Conservation (phyloP, 64 coral and sea anemone species). For the Stylophora pistillata region DNA sequence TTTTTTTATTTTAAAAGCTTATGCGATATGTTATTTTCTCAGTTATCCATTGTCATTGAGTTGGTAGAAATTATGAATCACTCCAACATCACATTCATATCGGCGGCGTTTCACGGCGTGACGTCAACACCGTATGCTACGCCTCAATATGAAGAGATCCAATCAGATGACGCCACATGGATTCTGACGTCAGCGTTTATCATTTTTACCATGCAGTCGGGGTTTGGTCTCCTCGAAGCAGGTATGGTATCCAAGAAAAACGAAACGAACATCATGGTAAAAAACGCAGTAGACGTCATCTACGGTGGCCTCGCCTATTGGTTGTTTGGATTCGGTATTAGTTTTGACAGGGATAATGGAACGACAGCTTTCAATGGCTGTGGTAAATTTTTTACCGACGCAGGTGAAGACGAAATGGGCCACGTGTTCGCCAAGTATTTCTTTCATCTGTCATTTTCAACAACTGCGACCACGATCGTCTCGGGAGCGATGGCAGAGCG, state of each 20-base stretch:
- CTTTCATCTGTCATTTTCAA: conserved; percentile 58
- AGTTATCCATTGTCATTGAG: not conserved
- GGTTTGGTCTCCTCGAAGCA: conserved; percentile 50
- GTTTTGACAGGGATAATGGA: conserved; percentile 19
- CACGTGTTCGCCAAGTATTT: conserved; percentile 55
- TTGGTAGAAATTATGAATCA: conserved; percentile 3
- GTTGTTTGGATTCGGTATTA: conserved; percentile 55
- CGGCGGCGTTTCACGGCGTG: not conserved
- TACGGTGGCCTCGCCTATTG: conserved; percentile 54
- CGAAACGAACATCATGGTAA: conserved; percentile 60
- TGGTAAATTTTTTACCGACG: conserved; percentile 54
- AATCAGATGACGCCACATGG: conserved; percentile 54
- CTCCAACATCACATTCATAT: not conserved
- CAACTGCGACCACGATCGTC: conserved; percentile 51
- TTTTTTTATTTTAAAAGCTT: too few species aligned
- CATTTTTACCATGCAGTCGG: conserved; percentile 68
- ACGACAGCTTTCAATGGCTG: conserved; percentile 34
- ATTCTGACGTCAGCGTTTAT: conserved; percentile 58
- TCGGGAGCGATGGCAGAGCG: conserved; percentile 64
- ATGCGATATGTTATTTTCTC: not conserved
- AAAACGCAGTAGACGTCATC: conserved; percentile 54
- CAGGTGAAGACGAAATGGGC: conserved; percentile 42
- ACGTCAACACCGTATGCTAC: not conserved
- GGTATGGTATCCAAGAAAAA: conserved; percentile 65
- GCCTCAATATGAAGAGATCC: not conserved